Conservation (phyloP, 2,888 invertebrate species). For the Dichetophora obliterata region DNA sequence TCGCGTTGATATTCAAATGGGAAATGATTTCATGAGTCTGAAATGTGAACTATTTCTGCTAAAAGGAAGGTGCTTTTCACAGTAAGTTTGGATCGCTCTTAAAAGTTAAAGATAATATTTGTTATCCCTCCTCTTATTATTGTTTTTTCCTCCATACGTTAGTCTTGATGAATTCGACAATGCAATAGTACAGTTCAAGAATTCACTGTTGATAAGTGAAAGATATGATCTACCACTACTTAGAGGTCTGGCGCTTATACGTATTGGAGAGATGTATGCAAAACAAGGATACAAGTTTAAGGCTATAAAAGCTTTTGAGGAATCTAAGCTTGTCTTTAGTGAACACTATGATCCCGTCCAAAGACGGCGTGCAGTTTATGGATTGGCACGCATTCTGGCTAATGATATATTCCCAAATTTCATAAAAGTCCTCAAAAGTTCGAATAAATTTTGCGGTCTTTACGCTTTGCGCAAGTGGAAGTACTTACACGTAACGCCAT, state of each 20-base stretch:
- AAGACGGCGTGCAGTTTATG: background rate
- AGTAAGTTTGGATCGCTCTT: background rate
- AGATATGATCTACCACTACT: background rate
- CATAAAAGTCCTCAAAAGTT: background rate
- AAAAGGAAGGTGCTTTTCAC: background rate
- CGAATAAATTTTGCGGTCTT: background rate
- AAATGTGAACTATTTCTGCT: background rate
- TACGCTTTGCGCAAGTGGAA: conserved; percentile 11
- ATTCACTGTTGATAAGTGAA: background rate
- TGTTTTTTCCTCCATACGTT: background rate
- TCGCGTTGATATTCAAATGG: background rate
- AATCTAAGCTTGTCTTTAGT: conserved; percentile 1
- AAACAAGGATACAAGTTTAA: background rate
- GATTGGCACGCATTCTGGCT: background rate
- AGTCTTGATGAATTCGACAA: background rate
- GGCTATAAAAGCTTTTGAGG: background rate
- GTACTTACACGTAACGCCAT: background rate
- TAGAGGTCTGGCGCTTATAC: background rate
- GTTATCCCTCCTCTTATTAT: background rate
- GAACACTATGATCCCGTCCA: background rate
- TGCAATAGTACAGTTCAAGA: background rate
- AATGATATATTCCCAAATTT: background rate
- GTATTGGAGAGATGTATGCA: background rate
- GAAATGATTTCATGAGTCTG: background rate
- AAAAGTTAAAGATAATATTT: too few species aligned